These are phyloP conservation scores for Parnassius smintheus DNA, from an alignment of 2,888 invertebrate genomes.

Conservation along the genomic window DNA sequence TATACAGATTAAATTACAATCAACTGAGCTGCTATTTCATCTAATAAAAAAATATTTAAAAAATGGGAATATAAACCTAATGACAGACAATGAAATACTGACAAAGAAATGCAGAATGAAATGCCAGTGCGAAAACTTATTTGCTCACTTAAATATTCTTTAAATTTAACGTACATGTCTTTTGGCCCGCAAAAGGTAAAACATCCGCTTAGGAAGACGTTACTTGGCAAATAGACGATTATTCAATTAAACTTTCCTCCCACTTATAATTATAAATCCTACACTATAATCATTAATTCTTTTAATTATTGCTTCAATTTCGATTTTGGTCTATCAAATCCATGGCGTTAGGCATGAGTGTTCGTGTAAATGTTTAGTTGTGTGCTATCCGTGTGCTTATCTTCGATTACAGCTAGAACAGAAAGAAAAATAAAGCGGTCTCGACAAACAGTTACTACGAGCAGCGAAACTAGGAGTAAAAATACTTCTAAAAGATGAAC, in stretches of 20 bases:
- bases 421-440: slow-evolving; percentile 59
- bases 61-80: slow-evolving; percentile 8
- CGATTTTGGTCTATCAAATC: slow-evolving; percentile 68
- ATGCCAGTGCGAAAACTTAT: slow-evolving; percentile 28
- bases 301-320: slow-evolving; percentile 66
- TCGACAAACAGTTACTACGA: slow-evolving; percentile 63
- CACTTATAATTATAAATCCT: slow-evolving; percentile 51
- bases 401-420: slow-evolving; percentile 59
- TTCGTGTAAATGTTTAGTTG: slow-evolving; percentile 64
- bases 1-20: slow-evolving; percentile 8
- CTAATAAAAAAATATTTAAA: slow-evolving; percentile 3
- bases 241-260: slow-evolving; percentile 42
- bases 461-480: slow-evolving; percentile 70
- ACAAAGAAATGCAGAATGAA: slow-evolving; percentile 29
- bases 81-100: slow-evolving; percentile 22
- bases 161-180: slow-evolving; percentile 51
- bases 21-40: slow-evolving; percentile 6
- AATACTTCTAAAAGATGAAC: slow-evolving; percentile 61
- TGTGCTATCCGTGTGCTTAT: slow-evolving; percentile 69
- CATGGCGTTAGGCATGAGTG: slow-evolving; percentile 59
- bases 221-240: slow-evolving; percentile 36
- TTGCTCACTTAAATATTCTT: slow-evolving; percentile 36
- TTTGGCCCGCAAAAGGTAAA: slow-evolving; percentile 66
- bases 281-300: slow-evolving; percentile 55
- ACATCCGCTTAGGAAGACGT: slow-evolving; percentile 31